Conservation (phyloP, 2,113 vertebrate species). For the Callorhinus ursinus region DNA sequence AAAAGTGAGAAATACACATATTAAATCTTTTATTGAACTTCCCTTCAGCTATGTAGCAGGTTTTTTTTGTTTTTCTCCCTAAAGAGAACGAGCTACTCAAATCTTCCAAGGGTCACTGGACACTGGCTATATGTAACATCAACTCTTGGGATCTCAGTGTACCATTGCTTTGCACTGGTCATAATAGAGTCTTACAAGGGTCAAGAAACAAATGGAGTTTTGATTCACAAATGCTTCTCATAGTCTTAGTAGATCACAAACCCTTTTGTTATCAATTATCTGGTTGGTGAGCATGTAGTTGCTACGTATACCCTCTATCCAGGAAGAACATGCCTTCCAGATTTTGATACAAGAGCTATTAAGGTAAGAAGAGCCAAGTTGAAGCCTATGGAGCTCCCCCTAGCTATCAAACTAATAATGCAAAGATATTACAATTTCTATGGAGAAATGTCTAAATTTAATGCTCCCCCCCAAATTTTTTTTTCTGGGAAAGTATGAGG, state of each 20-base stretch:
- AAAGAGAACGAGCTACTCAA: background rate
- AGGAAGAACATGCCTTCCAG: background rate
- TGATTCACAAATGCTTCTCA: background rate
- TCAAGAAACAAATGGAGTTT: background rate
- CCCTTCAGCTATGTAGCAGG: background rate
- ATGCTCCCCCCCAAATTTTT: background rate
- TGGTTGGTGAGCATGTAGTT: background rate
- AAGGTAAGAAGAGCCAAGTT: background rate
- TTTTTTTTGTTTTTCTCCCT: background rate
- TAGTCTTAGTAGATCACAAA: background rate
- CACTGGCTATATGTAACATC: background rate
- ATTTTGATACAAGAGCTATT: background rate
- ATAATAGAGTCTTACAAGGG: background rate
- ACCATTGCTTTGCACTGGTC: background rate
- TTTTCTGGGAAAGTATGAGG: background rate
- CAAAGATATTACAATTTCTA: background rate
- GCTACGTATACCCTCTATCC: background rate
- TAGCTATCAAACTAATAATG: background rate
- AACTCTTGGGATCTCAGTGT: background rate
- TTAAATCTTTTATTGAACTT: background rate
- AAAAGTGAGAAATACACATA: background rate
- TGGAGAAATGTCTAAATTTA: background rate
- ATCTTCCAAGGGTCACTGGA: background rate
- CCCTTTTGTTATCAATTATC: background rate
- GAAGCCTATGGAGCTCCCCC: background rate